Percentiles rank a stretch among this genome's conserved stretches.
Conservation (phyloP, 2,113 vertebrate genomes). For the Ranitomeya imitator region DNA sequence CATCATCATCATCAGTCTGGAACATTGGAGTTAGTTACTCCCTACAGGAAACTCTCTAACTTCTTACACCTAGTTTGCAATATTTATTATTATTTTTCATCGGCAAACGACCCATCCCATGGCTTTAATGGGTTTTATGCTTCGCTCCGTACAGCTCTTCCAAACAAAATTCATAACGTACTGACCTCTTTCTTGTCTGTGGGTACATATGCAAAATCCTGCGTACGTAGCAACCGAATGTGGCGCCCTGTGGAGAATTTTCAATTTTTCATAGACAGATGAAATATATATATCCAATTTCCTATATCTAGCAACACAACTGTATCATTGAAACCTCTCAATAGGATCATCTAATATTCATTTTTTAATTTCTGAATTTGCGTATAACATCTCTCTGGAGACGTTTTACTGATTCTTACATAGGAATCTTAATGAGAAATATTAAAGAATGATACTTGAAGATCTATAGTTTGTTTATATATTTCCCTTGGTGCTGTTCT, state of each 20-base stretch:
- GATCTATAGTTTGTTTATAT: constrained; percentile 73
- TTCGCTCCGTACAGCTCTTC: constrained; percentile 7
- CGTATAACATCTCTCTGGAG: constrained; percentile 71
- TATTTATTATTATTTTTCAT: constrained; percentile 39
- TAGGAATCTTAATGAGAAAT: constrained; percentile 73
- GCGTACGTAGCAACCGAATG: constrained; percentile 64
- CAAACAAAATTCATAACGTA: constrained; percentile 24
- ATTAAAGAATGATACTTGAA: constrained; percentile 72
- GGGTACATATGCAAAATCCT: constrained; percentile 57
- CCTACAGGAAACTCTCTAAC: not conserved
- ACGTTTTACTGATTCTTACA: constrained; percentile 67
- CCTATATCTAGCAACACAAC: constrained; percentile 66
- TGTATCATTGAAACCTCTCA: constrained; percentile 72
- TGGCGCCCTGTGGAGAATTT: constrained; percentile 63
- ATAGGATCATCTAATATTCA: constrained; percentile 76
- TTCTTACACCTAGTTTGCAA: constrained; percentile 36
- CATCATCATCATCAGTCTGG: not conserved
- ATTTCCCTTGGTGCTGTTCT: constrained; percentile 67
- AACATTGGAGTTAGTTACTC: not conserved
- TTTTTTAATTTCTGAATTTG: constrained; percentile 76
- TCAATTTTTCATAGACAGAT: constrained; percentile 66
- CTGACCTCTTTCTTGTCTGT: constrained; percentile 36
- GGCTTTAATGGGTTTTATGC: constrained; percentile 27
- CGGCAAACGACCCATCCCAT: constrained; percentile 27
- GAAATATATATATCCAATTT: constrained; percentile 68